phyloP scores from a whole-genome alignment of 2,888 invertebrate species.

The Melanchra persicariae region DNA sequence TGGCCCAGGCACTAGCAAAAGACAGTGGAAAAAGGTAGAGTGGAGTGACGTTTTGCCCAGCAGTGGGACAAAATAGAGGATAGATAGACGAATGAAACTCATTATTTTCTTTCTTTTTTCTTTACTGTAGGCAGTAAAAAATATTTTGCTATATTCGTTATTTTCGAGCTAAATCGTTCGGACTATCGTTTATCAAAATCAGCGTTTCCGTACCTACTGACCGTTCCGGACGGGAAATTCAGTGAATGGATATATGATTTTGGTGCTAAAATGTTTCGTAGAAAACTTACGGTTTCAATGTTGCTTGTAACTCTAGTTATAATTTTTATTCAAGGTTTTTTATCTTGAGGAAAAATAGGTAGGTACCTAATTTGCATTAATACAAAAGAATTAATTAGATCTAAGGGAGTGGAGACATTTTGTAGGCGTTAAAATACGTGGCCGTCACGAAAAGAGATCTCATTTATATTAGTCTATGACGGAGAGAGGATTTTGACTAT shows the following conservation, averaged over 20 bases:
- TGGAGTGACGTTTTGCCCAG: too few relatives aligned
- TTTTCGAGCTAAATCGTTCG: neutral
- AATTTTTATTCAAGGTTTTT: neutral
- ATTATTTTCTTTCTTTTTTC: too few relatives aligned
- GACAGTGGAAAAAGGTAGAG: too few relatives aligned
- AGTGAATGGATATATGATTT: neutral
- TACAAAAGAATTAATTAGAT: conserved; percentile 5
- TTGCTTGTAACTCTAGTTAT: neutral
- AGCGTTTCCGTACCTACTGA: conserved; percentile 5
- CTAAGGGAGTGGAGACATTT: neutral
- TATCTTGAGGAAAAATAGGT: too few relatives aligned
- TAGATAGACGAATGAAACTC: too few relatives aligned
- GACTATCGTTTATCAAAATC: conserved; percentile 10
- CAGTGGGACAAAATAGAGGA: too few relatives aligned
- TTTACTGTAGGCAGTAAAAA: neutral
- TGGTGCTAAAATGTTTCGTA: neutral
- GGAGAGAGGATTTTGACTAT: too few relatives aligned
- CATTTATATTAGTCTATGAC: too few relatives aligned
- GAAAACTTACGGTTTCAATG: neutral
- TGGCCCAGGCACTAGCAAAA: too few relatives aligned
- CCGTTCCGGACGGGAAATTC: conserved; percentile 2
- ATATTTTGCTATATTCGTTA: neutral
- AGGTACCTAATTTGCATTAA: conserved; percentile 4
- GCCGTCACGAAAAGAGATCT: too few relatives aligned
- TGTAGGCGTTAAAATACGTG: too few relatives aligned